A percentile compares a stretch with the other conserved stretches of the same genome.
These are phyloP conservation scores for Proisotoma minuta DNA, from an alignment of 2,888 invertebrate genomes.

Conservation along the genomic window DNA sequence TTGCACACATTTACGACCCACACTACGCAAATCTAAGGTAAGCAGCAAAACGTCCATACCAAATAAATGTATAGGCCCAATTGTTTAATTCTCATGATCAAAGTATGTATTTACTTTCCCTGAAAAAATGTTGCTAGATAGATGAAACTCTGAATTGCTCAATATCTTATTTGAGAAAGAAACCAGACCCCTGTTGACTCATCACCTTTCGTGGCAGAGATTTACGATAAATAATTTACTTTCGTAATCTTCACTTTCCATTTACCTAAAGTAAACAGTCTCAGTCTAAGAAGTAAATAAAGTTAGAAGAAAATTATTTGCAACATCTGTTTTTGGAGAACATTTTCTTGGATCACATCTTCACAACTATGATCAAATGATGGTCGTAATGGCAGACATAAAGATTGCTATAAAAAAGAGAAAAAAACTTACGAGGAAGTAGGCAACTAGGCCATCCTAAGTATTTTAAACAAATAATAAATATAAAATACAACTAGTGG, in stretches of 20 bases:
- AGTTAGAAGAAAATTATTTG: neutral
- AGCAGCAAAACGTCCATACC: too few species aligned
- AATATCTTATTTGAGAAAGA: too few species aligned
- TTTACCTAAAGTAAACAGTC: neutral
- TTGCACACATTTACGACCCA: slow-evolving; percentile 40
- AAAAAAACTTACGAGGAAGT: neutral
- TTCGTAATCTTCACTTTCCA: neutral
- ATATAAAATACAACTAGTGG: too few species aligned
- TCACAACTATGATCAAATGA: too few species aligned
- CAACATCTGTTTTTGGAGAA: neutral
- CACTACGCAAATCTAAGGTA: slow-evolving; percentile 42
- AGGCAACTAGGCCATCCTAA: neutral
- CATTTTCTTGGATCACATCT: too few species aligned
- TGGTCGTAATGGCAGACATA: neutral
- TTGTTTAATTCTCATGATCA: neutral
- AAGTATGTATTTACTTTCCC: slow-evolving; percentile 1
- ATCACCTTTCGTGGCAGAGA: neutral
- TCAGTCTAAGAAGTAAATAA: neutral
- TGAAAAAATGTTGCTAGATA: too few species aligned
- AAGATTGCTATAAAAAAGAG: neutral
- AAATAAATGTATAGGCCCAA: slow-evolving; percentile 8
- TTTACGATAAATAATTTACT: neutral
- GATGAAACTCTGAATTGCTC: too few species aligned
- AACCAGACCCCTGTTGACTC: too few species aligned
- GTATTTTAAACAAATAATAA: too few species aligned